phyloP scores from a whole-genome alignment of 2,113 vertebrate genomes.

The Pygoscelis antarcticus region DNA sequence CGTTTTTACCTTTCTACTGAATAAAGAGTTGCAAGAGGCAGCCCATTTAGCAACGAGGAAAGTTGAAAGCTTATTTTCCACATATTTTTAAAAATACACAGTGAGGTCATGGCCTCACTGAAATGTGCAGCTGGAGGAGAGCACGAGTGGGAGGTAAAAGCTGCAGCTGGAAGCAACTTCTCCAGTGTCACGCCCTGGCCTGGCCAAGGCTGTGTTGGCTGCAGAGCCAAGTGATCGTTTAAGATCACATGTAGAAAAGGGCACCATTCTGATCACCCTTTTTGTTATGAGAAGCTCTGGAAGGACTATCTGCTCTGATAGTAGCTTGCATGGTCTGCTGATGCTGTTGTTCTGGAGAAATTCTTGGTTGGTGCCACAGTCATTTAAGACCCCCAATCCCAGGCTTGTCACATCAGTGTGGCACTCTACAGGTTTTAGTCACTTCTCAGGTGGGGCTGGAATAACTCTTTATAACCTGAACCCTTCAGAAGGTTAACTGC shows the following conservation, averaged over 20 bases:
- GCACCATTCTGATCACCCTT: background rate
- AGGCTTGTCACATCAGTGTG: background rate
- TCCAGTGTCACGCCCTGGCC: background rate
- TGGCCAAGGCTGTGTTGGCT: background rate
- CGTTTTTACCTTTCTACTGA: background rate
- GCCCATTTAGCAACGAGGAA: background rate
- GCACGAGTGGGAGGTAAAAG: background rate
- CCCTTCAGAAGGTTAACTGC: background rate
- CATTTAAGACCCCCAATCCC: background rate
- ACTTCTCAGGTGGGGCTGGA: background rate
- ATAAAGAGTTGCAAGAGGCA: background rate
- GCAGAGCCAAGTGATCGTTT: background rate
- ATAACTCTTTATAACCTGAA: background rate
- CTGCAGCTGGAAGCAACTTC: background rate
- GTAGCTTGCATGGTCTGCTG: background rate
- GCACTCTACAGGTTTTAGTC: background rate
- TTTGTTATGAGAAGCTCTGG: background rate
- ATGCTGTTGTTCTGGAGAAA: background rate
- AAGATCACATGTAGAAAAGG: background rate
- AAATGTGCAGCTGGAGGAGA: constrained; percentile 17
- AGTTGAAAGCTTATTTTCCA: background rate
- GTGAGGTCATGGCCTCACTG: background rate
- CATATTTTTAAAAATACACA: background rate
- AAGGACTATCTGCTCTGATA: background rate
- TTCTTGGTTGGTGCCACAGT: background rate